These are phyloP conservation scores for Melanotaenia nigrans DNA, from an alignment of 2,797 vertebrate genomes.

Conservation along the genomic window DNA sequence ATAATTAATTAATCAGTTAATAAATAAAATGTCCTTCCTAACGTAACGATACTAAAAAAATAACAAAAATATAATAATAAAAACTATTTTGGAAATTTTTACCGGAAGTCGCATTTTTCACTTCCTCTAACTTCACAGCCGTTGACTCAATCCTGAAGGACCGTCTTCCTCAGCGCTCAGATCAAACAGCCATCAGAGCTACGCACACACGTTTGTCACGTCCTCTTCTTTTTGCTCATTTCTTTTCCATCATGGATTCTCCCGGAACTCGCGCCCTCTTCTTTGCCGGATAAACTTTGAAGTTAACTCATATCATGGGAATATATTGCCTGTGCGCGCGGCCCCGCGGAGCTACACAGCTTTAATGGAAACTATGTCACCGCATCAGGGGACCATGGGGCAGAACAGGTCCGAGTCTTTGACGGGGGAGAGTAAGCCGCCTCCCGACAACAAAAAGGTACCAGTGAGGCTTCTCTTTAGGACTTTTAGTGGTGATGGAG, in stretches of 20 bases:
- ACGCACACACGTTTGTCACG: background rate
- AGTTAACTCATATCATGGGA: constrained; percentile 62
- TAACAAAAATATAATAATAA: too few species aligned
- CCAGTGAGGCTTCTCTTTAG: background rate
- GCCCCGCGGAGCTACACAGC: constrained; percentile 61
- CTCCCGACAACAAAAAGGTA: constrained; percentile 81
- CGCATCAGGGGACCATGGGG: constrained; percentile 90
- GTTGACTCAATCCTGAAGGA: background rate
- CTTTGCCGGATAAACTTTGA: constrained; percentile 59
- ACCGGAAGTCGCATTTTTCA: constrained; percentile 10
- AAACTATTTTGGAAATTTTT: constrained; percentile 28
- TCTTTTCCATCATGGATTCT: constrained; percentile 55
- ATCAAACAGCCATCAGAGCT: constrained; percentile 13
- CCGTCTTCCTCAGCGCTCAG: constrained; percentile 20
- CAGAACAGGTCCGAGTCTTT: constrained; percentile 88
- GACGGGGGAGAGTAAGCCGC: constrained; percentile 81
- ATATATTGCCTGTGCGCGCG: constrained; percentile 45
- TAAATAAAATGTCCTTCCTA: too few species aligned
- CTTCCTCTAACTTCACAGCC: background rate
- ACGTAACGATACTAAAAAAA: too few species aligned
- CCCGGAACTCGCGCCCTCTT: constrained; percentile 10
- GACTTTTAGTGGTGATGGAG: background rate
- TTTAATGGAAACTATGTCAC: constrained; percentile 95
- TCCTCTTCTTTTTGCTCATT: background rate
- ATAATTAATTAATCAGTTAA: too few species aligned